Percentiles rank a stretch among this genome's conserved stretches.
Conservation (phyloP, 2,888 invertebrate species). For the Perizoma flavofasciatum region DNA sequence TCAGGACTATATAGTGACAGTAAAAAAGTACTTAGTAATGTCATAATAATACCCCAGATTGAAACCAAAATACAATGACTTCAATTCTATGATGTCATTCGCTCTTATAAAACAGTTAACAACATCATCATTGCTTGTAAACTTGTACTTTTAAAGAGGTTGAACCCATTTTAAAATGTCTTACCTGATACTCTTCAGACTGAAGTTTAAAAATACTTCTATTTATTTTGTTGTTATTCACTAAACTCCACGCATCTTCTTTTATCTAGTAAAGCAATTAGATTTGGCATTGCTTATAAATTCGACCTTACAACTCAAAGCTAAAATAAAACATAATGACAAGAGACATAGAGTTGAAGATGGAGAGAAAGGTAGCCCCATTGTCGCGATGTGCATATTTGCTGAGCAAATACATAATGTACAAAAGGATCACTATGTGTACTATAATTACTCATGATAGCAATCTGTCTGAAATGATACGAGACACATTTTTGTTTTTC, state of each 20-base stretch:
- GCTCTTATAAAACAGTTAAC: no score
- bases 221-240: slow-evolving; percentile 10
- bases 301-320: not conserved
- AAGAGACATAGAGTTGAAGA: not conserved
- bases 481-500: slow-evolving; percentile 31
- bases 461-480: slow-evolving; percentile 26
- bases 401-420: slow-evolving; percentile 27
- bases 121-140: no score
- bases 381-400: slow-evolving; percentile 21
- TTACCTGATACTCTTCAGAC: not conserved
- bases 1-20: no score
- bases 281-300: slow-evolving; percentile 29
- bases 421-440: slow-evolving; percentile 31
- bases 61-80: no score
- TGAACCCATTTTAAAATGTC: no score
- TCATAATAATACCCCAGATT: no score
- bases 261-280: slow-evolving; percentile 28
- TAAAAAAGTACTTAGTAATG: no score
- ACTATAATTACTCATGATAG: slow-evolving; percentile 31
- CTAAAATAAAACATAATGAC: not conserved
- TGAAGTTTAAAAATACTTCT: slow-evolving; percentile 18
- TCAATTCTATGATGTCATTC: no score
- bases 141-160: no score
- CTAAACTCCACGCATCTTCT: slow-evolving; percentile 4
- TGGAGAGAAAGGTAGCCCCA: slow-evolving; percentile 2